Evolutionary conservation across 2,797 vertebrate genomes (phyloP), one percentile per base, ranked within the genome.

Genomic region (Spinus olivaceus): DNA sequence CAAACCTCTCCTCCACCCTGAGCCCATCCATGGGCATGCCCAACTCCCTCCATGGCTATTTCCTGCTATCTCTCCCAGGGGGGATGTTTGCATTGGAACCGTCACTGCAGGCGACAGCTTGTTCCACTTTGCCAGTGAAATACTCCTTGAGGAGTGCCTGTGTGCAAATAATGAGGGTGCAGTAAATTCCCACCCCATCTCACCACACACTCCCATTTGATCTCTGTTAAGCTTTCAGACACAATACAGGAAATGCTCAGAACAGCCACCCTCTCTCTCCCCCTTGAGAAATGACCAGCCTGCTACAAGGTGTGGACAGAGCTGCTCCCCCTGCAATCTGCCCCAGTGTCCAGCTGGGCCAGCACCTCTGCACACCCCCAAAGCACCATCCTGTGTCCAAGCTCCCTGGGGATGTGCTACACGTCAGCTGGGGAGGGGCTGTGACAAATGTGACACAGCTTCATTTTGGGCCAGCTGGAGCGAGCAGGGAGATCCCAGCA

Each of bases 71-170:
- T 44, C 71, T 82, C 95, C 74, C 94, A 71, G 35, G 79, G 87
- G 89, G 47, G 57, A 30, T 20, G 66, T 77, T 39, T 94, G 81
- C 84, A 50, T 81, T 67, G 67, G 89, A 86, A 47, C 72, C 42
- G 87, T 71, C 92, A 91, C 84, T 15, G 69, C 66, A 61, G 87
- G 67, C 3, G 4, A 89, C 79, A 89, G 84, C 76, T 93, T 53
- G 82, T 91, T 82, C 84, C 81, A 73, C 87, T 87, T 83, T 10
- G 49, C 39, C 53, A 21, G 78, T 85, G 87, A 94, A 95, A 96
- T 83, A 87, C 81, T 95, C 89, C 84, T 71, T 2, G 41, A 28
- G 50, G 51, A 89, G 67, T 17, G 56, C n/a, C 67, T 44, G 72
- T 49, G 87, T 74, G 91, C 89, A 88, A 89, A 78, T 64, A 77